These are phyloP conservation scores for Diachrysia chrysitis DNA, from an alignment of 2,888 invertebrate genomes.

Conservation along the genomic window DNA sequence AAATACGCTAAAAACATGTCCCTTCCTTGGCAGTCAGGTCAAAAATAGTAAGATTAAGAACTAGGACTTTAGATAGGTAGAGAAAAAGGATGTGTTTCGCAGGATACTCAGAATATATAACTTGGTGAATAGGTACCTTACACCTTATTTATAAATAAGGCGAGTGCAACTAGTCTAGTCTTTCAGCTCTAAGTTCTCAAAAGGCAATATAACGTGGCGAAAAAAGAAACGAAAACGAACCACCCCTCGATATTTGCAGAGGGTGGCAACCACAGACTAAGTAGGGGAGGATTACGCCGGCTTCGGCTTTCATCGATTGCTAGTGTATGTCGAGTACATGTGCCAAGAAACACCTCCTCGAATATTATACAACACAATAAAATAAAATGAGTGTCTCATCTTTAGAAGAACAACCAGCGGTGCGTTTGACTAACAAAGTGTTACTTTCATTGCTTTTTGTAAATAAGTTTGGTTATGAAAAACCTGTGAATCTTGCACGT, in stretches of 20 bases:
- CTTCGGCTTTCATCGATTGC: slow-evolving; percentile 55
- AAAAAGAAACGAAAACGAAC: slow-evolving; percentile 40
- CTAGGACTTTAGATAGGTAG: too few relatives aligned
- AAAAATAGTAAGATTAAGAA: too few relatives aligned
- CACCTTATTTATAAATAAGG: not conserved
- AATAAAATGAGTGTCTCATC: slow-evolving; percentile 59
- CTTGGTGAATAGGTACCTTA: too few relatives aligned
- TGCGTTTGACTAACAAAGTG: slow-evolving; percentile 55
- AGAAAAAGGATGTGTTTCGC: too few relatives aligned
- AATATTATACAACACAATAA: slow-evolving; percentile 19
- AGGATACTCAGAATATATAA: too few relatives aligned
- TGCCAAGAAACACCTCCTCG: slow-evolving; percentile 36
- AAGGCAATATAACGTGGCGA: slow-evolving; percentile 40
- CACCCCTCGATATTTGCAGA: slow-evolving; percentile 42
- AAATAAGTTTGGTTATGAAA: slow-evolving; percentile 37
- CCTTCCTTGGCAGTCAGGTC: too few relatives aligned
- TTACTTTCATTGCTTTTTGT: slow-evolving; percentile 43
- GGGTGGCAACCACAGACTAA: slow-evolving; percentile 61
- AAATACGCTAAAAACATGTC: too few relatives aligned
- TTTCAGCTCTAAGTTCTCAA: slow-evolving; percentile 28
- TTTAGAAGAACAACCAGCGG: slow-evolving; percentile 57
- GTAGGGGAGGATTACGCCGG: slow-evolving; percentile 51
- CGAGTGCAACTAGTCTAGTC: not conserved
- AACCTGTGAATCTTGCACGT: slow-evolving; percentile 31
- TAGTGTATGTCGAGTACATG: slow-evolving; percentile 37